Percentiles rank a stretch among this genome's conserved stretches.
phyloP scores from a whole-genome alignment of 2,888 invertebrate species.

The Dryobota labecula region DNA sequence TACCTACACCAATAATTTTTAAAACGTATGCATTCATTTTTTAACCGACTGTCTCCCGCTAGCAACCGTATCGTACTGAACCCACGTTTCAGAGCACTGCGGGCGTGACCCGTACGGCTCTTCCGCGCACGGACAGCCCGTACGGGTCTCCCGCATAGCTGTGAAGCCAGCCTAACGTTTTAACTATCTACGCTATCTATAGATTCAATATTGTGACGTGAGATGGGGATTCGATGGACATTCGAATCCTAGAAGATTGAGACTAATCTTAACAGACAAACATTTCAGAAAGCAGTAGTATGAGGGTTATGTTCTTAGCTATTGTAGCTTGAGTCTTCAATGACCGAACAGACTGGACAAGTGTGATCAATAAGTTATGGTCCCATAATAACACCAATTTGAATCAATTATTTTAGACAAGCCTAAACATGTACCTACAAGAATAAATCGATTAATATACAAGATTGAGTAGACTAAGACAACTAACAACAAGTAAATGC shows the following conservation, averaged over 20 bases:
- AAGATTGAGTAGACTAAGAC: background rate
- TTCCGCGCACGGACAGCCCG: no score
- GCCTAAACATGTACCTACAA: no score
- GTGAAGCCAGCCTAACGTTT: no score
- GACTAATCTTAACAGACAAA: background rate
- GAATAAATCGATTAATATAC: background rate
- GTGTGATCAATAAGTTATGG: background rate
- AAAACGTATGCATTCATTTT: no score
- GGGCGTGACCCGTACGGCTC: no score
- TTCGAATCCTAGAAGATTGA: background rate
- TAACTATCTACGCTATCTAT: background rate
- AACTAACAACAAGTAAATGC: background rate
- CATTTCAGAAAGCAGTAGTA: background rate
- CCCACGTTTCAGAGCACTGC: no score
- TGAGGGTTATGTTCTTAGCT: background rate
- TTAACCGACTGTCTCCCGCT: no score
- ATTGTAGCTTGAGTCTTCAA: background rate
- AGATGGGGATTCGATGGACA: background rate
- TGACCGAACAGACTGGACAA: background rate
- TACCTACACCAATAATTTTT: no score
- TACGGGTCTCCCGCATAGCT: no score
- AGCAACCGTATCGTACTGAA: no score
- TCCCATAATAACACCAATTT: background rate
- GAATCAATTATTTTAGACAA: background rate
- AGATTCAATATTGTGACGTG: background rate